A percentile compares a stretch with the other conserved stretches of the same genome.
phyloP scores from a whole-genome alignment of 2,797 vertebrate species.

The Coranthus polyacanthus region DNA sequence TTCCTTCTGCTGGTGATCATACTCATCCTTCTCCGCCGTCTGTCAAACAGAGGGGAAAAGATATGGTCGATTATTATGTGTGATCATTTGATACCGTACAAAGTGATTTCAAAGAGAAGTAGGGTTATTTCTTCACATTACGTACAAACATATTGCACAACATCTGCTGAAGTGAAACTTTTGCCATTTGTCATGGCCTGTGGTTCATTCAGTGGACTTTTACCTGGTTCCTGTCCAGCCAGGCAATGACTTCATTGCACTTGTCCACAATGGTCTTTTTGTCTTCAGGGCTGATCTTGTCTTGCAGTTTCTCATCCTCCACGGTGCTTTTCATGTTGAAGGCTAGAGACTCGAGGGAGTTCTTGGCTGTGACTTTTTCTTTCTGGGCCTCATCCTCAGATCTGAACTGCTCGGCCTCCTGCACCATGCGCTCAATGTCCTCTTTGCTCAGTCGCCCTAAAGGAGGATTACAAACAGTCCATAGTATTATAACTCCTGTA shows the following conservation, averaged over 20 bases:
- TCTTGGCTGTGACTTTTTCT: conserved; percentile 87
- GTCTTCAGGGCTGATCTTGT: conserved; percentile 87
- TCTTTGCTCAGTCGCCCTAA: conserved; percentile 87
- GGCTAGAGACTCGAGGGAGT: conserved; percentile 86
- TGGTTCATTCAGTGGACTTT: conserved; percentile 8
- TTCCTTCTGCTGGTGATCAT: conserved; percentile 88
- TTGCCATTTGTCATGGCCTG: neutral
- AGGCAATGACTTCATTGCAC: conserved; percentile 87
- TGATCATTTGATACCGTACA: neutral
- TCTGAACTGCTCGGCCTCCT: conserved; percentile 86
- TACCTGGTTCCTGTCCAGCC: conserved; percentile 89
- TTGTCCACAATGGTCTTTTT: conserved; percentile 86
- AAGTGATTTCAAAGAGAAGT: neutral
- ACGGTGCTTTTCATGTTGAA: conserved; percentile 89
- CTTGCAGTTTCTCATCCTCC: conserved; percentile 87
- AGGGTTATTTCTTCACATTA: neutral
- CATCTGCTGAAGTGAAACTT: conserved; percentile 10
- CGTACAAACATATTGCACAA: conserved; percentile 1
- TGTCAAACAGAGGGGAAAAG: conserved; percentile 50
- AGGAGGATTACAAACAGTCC: neutral
- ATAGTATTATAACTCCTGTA: neutral
- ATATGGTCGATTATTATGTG: neutral
- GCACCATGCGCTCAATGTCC: conserved; percentile 88
- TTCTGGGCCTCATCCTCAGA: conserved; percentile 85
- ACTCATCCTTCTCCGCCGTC: conserved; percentile 88